Base-by-base conservation (phyloP, 2,797 vertebrate genomes). In the Manis pentadactyla region DNA sequence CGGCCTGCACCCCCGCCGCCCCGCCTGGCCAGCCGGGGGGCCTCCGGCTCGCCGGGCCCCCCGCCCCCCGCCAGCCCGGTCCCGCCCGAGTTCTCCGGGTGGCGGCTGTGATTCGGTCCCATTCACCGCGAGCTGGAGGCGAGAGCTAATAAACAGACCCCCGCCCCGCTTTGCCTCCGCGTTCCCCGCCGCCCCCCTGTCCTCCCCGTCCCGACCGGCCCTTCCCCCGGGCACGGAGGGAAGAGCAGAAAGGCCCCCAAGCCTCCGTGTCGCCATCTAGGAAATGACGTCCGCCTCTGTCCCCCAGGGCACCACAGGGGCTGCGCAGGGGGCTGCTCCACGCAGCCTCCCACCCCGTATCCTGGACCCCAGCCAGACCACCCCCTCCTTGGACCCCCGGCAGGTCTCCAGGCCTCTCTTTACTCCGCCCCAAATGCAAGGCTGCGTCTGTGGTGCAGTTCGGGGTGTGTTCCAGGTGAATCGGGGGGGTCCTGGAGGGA, bases 161-260 rank as follows among this genome's bases (percentile, higher is more conserved):
- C 34, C 23, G 64, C 71, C 49, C 71, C 4, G 1, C 61, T 59
- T 2, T 14, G 23, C n/a, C 73, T 42, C 61, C 25, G 5, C 5
- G 21, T 17, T 18, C 53, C 42, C 21, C 3, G 42, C 27, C 23
- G 1, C 7, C 8, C 19, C 18, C 0, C 7, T 1, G 0, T 0
- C 18, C 5, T 27, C 59, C 27, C 34, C 21, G 23, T 10, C 21
- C 10, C 11, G 14, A 25, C n/a, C 17, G 0, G 82, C 42, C 23
- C 19, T 18, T 4, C 29, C 59, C 37, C 37, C 25, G 1, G 8
- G 46, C 79, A 3, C 12, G 51, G 49, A 34, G 10, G 14, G 37
- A 55, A 31, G 34, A 55, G 46, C 46, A 27, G 49, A 29, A 51
- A 34, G 29, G 34, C 57, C 34, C 17, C 17, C 0, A 3, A 7